Evolutionary conservation across 2,797 vertebrate species (phyloP), one percentile per base, ranked within the genome.

Genomic region (Discoglossus pictus): DNA sequence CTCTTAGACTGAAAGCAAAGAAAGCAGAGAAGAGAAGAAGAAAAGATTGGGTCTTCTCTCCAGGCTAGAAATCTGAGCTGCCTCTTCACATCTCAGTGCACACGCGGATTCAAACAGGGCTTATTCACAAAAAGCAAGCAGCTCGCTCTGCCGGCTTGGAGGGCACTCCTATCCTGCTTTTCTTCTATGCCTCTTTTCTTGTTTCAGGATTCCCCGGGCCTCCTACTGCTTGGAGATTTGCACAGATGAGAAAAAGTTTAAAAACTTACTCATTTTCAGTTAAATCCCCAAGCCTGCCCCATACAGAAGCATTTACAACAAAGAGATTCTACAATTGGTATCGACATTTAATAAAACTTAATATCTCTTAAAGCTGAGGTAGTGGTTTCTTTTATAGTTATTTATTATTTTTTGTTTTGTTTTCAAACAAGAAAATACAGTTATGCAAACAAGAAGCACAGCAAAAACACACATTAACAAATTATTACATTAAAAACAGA

Each of bases 71-170:
- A 62, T 50, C 42, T 25, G 34, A 40, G 59, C 68, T 51, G 48
- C 53, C 59, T 68, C 56, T 61, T 68, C 65, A 68, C 65, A 68
- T 53, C 38, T 61, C 56, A 61, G 13, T 61, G 65, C 56, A 68
- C 63, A 66, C 47, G 50, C 56, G 38, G 51, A 53, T 53, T 53
- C 61, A 44, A 25, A n/a, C 62, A 38, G 51, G 39, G 31, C 52
- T 56, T 56, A 56, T 66, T 66, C 63, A 48, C 63, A 17, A 40
- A 46, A n/a, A 59, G 24, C n/a, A 16, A 24, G 36, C 21, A 43
- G 16, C 24, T 16, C 54, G 16, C 36, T 10, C 53, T 36, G 40
- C 39, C 40, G 23, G 40, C 40, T 55, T 15, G 40, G 62, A 65
- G 52, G 62, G 44, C 27, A 35, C 66, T 54, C 3, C 27, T 23